Base-by-base conservation (phyloP, 2,797 vertebrate genomes). In the Ceyx erithaca region DNA sequence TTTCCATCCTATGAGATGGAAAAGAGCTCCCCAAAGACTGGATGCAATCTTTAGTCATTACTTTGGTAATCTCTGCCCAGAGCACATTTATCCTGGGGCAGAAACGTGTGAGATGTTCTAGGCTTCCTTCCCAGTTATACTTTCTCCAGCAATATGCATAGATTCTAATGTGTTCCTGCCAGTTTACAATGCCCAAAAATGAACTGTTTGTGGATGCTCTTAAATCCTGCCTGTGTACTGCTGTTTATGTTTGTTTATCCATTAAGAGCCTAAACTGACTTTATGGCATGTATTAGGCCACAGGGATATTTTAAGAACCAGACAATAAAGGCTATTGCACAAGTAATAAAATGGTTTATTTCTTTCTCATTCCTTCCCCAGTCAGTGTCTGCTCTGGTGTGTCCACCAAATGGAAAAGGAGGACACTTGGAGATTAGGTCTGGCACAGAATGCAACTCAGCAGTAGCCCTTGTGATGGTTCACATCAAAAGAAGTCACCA, bases 21-120 rank as follows among this genome's bases (percentile, higher is more conserved):
- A 66, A 90, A 67, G 16, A 77, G 54, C 21, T 90, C 75, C 86
- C 54, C 23, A 58, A 68, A 71, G 33, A 55, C 67, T 72, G n/a
- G 35, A 66, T 59, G 71, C 52, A 82, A 92, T 91, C 87, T 87
- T 93, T 66, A 92, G 84, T 91, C 69, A 80, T 92, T 89, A 78
- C 62, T 87, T 92, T 4, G 12, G 37, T 92, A 93, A 82, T 93
- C 80, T 96, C 90, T 91, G 87, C 92, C 75, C 91, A 88, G 83
- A 93, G 92, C 81, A 91, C 64, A 73, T 93, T 93, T 92, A 68
- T 90, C 83, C 93, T 84, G 80, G 90, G 94, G 78, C 83, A 96
- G 91, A 91, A 94, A 62, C 64, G 55, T 75, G 83, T 90, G 90
- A 95, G 90, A 90, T 92, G 75, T 91, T 93, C 87, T 90, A 94